Evolutionary conservation across 2,888 invertebrate species (phyloP).

Genomic region (Eucriotettix oculatus): DNA sequence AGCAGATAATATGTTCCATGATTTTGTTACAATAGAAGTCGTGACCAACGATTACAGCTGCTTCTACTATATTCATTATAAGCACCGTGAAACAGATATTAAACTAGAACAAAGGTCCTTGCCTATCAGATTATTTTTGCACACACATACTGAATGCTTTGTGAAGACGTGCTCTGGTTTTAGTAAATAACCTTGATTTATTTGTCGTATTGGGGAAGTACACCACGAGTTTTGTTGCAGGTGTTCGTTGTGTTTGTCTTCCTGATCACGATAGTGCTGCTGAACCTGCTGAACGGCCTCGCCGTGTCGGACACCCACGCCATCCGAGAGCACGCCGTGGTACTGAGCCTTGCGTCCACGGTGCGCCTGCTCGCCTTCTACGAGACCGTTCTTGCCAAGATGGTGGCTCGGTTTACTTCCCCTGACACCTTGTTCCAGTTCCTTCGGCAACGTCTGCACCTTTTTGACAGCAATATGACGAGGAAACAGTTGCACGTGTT

Average conservation of each 20-base stretch:
- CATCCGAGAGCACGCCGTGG: background rate
- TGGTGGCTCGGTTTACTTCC: background rate
- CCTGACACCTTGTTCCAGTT: background rate
- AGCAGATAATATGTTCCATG: no score
- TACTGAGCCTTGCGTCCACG: background rate
- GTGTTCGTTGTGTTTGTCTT: background rate
- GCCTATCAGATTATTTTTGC: no score
- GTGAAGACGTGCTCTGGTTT: no score
- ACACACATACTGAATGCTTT: no score
- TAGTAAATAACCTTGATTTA: no score
- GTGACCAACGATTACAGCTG: no score
- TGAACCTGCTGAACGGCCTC: slow-evolving; percentile 2
- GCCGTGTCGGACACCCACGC: slow-evolving; percentile 1
- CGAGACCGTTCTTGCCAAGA: background rate
- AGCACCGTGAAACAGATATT: no score
- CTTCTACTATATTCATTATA: no score
- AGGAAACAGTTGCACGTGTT: background rate
- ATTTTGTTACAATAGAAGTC: no score
- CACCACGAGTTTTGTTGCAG: background rate
- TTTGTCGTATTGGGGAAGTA: no score
- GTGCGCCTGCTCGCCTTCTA: background rate
- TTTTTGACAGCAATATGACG: background rate
- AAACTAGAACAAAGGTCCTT: no score
- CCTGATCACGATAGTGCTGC: slow-evolving; percentile 1
- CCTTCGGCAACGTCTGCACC: background rate